Evolutionary conservation across 2,797 vertebrate species (phyloP).

Genomic region (Pantherophis vulpinus): DNA sequence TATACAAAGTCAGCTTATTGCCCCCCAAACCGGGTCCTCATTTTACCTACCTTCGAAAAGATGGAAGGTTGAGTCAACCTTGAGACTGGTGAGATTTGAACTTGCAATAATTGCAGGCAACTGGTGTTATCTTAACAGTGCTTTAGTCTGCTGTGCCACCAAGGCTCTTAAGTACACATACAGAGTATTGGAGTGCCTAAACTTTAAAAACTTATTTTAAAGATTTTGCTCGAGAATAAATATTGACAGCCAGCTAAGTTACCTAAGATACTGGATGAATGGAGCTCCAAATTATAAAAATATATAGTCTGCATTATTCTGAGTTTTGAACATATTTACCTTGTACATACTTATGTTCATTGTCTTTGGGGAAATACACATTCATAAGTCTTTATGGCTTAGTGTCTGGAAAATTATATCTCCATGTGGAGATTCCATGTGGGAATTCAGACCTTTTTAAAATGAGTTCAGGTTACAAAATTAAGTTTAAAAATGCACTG

Average conservation of each 20-base stretch:
- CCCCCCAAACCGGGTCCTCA: too few species aligned
- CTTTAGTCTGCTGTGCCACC: too few species aligned
- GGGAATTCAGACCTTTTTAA: slow-evolving; percentile 17
- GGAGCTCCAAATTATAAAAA: not conserved
- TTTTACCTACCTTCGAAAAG: too few species aligned
- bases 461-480: slow-evolving; percentile 20
- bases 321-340: slow-evolving; percentile 29
- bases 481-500: slow-evolving; percentile 19
- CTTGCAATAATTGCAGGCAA: too few species aligned
- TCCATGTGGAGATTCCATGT: not conserved
- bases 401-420: slow-evolving; percentile 17
- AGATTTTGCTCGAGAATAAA: not conserved
- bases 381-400: slow-evolving; percentile 23
- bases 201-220: not conserved
- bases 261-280: not conserved
- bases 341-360: slow-evolving; percentile 7
- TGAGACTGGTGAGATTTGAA: too few species aligned
- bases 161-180: too few species aligned
- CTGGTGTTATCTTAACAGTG: too few species aligned
- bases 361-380: slow-evolving; percentile 22
- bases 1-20: too few species aligned
- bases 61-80: too few species aligned
- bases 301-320: not conserved
- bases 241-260: not conserved
- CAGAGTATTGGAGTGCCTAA: not conserved